Evolutionary conservation across 2,797 vertebrate genomes (phyloP).

Genomic region (Denticeps clupeoides): DNA sequence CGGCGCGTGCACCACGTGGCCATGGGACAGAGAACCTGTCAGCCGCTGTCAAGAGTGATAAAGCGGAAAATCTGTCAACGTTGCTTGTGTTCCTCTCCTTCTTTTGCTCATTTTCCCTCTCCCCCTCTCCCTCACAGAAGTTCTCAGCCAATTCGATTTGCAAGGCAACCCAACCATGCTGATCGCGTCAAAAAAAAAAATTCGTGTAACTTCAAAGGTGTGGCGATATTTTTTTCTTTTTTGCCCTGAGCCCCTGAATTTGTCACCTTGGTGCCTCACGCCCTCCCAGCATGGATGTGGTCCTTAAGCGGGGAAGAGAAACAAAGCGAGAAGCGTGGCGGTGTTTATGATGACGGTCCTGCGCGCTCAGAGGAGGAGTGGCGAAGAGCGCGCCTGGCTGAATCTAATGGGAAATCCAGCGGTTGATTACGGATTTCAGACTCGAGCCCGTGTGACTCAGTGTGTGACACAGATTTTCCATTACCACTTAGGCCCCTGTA

Average conservation of each 20-base stretch:
- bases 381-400: too few species aligned
- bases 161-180: constrained; percentile 35
- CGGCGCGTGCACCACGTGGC: background rate
- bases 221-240: too few species aligned
- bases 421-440: constrained; percentile 42
- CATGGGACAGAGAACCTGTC: constrained; percentile 12
- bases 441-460: constrained; percentile 20
- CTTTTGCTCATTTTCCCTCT: background rate
- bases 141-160: constrained; percentile 39
- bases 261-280: too few species aligned
- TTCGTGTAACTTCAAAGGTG: constrained; percentile 39
- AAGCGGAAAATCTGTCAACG: background rate
- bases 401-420: constrained; percentile 44
- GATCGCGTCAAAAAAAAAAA: constrained; percentile 38
- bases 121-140: constrained; percentile 13
- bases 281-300: too few species aligned
- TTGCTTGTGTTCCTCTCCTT: background rate
- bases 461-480: constrained; percentile 50
- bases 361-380: constrained; percentile 22
- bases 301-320: too few species aligned
- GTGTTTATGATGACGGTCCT: constrained; percentile 20
- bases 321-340: too few species aligned
- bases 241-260: too few species aligned
- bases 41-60: constrained; percentile 10
- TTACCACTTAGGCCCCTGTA: constrained; percentile 50